Evolutionary conservation across 2,113 vertebrate genomes (phyloP), one percentile per base, ranked within the genome.

Genomic region (Ictalurus furcatus): DNA sequence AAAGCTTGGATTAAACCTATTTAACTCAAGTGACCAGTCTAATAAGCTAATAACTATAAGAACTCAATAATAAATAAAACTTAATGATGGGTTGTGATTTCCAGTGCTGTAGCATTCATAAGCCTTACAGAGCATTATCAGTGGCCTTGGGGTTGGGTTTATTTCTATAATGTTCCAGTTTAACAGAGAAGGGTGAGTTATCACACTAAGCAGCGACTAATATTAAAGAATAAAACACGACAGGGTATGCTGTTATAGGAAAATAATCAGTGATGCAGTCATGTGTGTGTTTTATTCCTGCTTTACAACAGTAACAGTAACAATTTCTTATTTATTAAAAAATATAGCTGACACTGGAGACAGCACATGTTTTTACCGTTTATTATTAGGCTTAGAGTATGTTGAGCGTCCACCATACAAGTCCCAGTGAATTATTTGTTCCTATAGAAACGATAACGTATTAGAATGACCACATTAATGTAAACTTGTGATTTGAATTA

Each of bases 111-210:
- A 11, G 37, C 71, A 37, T 7, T 74, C 19, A 40, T 74, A 11
- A 40, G 37, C 17, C 17, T 3, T 73, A 16, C 34, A 78, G 69
- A 87, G 59, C 30, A 40, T 19, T 65, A 44, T 84, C 59, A 84
- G 80, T 76, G 44, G 44, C 69, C 85, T 58, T 82, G 52, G 34
- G 17, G 37, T 52, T 86, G 56, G 58, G 52, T 34, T 87, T 84
- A 59, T 79, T 87, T 76, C 59, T 65, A 63, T 76, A 81, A 65
- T 52, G 19, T 7, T 25, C 34, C 37, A 59, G 84, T 30, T 82
- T 59, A 48, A 54, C 80, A 84, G n/a, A 40, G 80, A 78, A n/a
- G 5, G 63, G 13, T n/a, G 67, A 59, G 17, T 44, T 65, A 48
- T 80, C 76, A 71, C 58, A n/a, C 11, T 52, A 37, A 85, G 40